phyloP scores from a whole-genome alignment of 1,140 invertebrate species.

The Bombus huntii region DNA sequence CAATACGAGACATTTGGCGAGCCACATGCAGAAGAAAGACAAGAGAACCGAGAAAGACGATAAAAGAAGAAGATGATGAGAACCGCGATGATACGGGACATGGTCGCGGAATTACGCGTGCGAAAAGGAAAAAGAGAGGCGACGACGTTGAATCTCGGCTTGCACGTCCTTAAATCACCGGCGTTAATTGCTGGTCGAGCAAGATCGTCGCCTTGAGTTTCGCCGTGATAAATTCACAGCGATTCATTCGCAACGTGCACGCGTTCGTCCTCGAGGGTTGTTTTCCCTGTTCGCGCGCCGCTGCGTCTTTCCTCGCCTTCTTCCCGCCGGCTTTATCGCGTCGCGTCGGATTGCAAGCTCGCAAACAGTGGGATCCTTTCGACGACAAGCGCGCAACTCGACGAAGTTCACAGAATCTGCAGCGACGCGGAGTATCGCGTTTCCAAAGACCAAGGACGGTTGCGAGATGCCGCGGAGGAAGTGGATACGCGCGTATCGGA shows the following conservation, averaged over 20 bases:
- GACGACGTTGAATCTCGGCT: conserved; percentile 31
- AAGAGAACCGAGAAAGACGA: neutral
- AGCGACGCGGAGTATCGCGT: conserved; percentile 19
- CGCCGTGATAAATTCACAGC: conserved; percentile 53
- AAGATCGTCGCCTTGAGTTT: conserved; percentile 48
- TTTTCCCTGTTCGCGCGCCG: conserved; percentile 30
- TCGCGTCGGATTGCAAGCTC: conserved; percentile 16
- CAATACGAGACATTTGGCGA: neutral
- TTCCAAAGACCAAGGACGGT: neutral
- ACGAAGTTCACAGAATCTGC: conserved; percentile 17
- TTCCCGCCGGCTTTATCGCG: conserved; percentile 21
- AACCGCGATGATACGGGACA: conserved; percentile 12
- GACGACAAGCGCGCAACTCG: too few species aligned
- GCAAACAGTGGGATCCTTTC: neutral
- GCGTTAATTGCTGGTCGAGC: conserved; percentile 63
- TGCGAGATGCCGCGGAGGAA: too few species aligned
- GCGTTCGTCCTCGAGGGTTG: conserved; percentile 18
- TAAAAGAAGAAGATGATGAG: conserved; percentile 8
- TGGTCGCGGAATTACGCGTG: neutral
- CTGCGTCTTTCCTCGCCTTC: conserved; percentile 30
- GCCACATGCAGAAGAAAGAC: neutral
- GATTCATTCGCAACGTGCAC: conserved; percentile 54
- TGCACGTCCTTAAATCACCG: conserved; percentile 65
- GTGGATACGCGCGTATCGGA: too few species aligned
- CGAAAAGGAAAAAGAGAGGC: conserved; percentile 28